Base-by-base conservation (phyloP, 2,888 invertebrate genomes). In the Stenotaenia linearis region DNA sequence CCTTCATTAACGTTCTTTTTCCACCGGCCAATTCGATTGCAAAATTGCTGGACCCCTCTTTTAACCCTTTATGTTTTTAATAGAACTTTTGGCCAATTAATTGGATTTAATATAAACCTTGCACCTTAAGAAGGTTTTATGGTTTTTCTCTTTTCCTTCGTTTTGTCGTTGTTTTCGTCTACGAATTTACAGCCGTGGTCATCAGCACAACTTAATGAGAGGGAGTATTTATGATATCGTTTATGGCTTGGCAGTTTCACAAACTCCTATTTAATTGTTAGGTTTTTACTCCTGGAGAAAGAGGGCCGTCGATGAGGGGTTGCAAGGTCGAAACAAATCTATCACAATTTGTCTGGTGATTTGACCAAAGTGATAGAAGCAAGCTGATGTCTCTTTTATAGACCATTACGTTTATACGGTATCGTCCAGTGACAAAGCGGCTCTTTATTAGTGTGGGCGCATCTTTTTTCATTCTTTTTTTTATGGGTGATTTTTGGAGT, bases 331-430 rank as follows among this genome's bases (percentile, higher is more conserved):
- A 69, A 69, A 69, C 69, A 28, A 69, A 69, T 69, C 69, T 69
- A 69, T 69, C 69, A 69, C 69, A 69, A 69, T 69, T 69, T 69
- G 69, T 69, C 69, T 69, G 69, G 69, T 69, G 69, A 69, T 69
- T 69, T 28, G 69, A 28, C 69, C 69, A 28, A 69, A 69, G 69
- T 69, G 69, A 69, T 69, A 69, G 69, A 69, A 69, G 69, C 69
- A 69, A 69, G 25, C 69, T 69, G 69, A 69, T 69, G 69, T 28
- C 69, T 69, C 69, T 69, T 69, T 69, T 69, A 69, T 69, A 69
- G 69, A 25, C 69, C 69, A 69, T 69, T 69, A 69, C 69, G 25
- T 69, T 50, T 69, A 69, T 69, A 69, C 28, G 23, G 69, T 69
- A 69, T 28, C 69, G 69, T 69, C 69, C 69, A 28, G 69, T 28